These are phyloP conservation scores for Ophonus ardosiacus DNA, from an alignment of 2,888 invertebrate species.

Conservation along the genomic window DNA sequence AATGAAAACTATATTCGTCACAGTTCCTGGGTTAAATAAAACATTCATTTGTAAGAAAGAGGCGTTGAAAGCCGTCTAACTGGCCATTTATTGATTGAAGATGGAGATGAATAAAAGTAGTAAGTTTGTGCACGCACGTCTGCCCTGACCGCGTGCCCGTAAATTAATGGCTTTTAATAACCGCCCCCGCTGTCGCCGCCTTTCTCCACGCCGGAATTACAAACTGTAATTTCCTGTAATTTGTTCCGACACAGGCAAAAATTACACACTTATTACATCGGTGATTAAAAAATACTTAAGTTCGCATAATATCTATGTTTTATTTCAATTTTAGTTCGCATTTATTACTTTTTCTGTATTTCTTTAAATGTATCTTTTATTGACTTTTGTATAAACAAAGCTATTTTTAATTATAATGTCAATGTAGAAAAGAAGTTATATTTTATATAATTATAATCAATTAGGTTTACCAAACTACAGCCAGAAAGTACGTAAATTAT, in stretches of 20 bases:
- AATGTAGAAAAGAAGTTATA: too few relatives aligned
- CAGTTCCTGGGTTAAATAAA: neutral
- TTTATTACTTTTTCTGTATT: neutral
- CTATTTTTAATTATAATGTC: too few relatives aligned
- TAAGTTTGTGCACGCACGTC: constrained; percentile 40
- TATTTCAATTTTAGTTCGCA: neutral
- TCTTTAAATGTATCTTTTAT: too few relatives aligned
- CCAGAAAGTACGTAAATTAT: too few relatives aligned
- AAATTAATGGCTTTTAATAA: constrained; percentile 61
- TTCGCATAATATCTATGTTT: constrained; percentile 6
- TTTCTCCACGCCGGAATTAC: constrained; percentile 45
- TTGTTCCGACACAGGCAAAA: constrained; percentile 57
- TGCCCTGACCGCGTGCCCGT: constrained; percentile 34
- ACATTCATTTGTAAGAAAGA: neutral
- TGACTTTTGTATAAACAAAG: too few relatives aligned
- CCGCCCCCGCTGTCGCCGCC: constrained; percentile 22
- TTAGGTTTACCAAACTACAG: too few relatives aligned
- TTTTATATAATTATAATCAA: too few relatives aligned
- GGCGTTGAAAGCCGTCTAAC: constrained; percentile 1
- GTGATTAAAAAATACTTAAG: constrained; percentile 49
- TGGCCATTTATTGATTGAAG: constrained; percentile 25
- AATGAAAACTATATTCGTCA: too few relatives aligned
- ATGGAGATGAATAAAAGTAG: constrained; percentile 34
- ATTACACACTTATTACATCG: constrained; percentile 50
- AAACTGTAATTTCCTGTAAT: constrained; percentile 60